Conservation (phyloP, 2,888 invertebrate genomes). For the Nasonovia ribisnigri region DNA sequence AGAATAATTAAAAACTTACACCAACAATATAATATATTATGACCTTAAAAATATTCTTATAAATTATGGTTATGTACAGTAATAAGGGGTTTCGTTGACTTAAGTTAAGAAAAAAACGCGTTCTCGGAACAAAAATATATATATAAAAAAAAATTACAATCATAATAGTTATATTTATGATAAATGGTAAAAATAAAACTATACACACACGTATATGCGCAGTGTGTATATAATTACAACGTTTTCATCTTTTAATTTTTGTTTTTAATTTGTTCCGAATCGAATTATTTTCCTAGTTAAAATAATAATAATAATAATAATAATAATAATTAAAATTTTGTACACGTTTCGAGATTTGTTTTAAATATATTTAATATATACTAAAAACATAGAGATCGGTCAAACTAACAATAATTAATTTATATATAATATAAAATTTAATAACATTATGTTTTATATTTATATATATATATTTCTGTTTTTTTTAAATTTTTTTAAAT, state of each 20-base stretch:
- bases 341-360: conserved; percentile 65
- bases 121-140: conserved; percentile 49
- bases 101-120: conserved; percentile 50
- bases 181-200: conserved; percentile 57
- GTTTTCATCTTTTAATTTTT: neutral
- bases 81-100: conserved; percentile 55
- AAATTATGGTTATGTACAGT: conserved; percentile 64
- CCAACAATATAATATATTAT: conserved; percentile 56
- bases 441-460: neutral
- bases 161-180: conserved; percentile 18
- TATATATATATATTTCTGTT: neutral
- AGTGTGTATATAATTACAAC: neutral
- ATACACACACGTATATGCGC: neutral
- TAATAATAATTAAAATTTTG: conserved; percentile 52
- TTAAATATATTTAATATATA: conserved; percentile 45
- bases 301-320: conserved; percentile 53
- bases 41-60: conserved; percentile 35
- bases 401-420: conserved; percentile 63
- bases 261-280: conserved; percentile 46
- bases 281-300: conserved; percentile 36
- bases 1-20: conserved; percentile 64
- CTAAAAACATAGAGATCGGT: conserved; percentile 64
- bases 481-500: neutral
- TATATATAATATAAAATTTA: conserved; percentile 1
- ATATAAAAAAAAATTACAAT: conserved; percentile 27